phyloP scores from a whole-genome alignment of 1,140 invertebrate species.

The Pseudomyrmex sp. region DNA sequence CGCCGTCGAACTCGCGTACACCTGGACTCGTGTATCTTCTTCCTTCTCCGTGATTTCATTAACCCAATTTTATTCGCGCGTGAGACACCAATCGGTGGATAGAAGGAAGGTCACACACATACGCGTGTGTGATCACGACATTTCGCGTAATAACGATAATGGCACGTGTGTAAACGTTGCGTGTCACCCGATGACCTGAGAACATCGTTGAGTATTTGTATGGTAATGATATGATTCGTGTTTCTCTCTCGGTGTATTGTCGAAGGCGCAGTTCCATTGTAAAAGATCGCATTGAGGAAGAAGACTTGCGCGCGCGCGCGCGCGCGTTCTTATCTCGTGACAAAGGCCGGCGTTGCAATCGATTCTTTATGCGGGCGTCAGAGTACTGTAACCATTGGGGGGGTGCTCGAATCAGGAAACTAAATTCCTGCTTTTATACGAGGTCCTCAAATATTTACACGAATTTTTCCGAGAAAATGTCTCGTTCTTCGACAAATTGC shows the following conservation, averaged over 20 bases:
- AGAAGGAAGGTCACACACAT: conserved; percentile 44
- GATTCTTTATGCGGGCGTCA: not conserved
- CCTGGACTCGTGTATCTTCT: conserved; percentile 3
- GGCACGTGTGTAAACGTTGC: not conserved
- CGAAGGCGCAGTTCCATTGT: not conserved
- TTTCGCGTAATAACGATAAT: conserved; percentile 38
- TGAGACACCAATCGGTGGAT: conserved; percentile 19
- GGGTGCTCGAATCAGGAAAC: not conserved
- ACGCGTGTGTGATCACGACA: conserved; percentile 24
- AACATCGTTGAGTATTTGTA: conserved; percentile 13
- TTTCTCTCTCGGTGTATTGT: too few species aligned
- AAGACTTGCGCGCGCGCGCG: not conserved
- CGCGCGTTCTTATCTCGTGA: conserved; percentile 15
- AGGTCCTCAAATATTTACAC: too few species aligned
- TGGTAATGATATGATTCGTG: not conserved
- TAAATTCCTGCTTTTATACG: too few species aligned
- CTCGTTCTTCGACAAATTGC: too few species aligned
- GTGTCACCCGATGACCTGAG: not conserved
- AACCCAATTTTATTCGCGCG: conserved; percentile 51
- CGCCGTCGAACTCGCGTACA: not conserved
- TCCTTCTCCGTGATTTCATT: conserved; percentile 63
- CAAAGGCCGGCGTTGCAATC: conserved; percentile 1
- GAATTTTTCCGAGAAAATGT: too few species aligned
- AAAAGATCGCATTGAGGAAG: not conserved
- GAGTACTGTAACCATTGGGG: not conserved